phyloP scores from a whole-genome alignment of 2,888 invertebrate genomes.

The Herminia tarsipennalis region DNA sequence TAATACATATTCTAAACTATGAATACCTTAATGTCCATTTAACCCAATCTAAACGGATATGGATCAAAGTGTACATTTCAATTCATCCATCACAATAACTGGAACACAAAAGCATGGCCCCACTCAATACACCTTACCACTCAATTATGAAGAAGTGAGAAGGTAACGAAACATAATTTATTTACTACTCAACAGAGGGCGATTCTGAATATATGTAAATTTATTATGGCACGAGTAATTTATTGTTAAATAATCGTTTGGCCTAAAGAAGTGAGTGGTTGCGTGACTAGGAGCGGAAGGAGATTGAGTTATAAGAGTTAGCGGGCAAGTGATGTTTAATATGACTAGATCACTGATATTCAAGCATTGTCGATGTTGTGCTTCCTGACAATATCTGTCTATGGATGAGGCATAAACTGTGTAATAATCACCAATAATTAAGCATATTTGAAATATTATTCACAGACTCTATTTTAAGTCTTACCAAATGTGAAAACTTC shows the following conservation, averaged over 20 bases:
- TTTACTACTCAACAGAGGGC: conserved; percentile 72
- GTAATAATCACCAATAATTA: too few relatives aligned
- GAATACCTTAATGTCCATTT: too few relatives aligned
- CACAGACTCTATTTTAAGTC: too few relatives aligned
- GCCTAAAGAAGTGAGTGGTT: conserved; percentile 69
- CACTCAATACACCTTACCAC: conserved; percentile 48
- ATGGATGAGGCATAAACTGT: too few relatives aligned
- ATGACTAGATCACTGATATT: not conserved
- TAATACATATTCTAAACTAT: too few relatives aligned
- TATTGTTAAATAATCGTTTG: conserved; percentile 78
- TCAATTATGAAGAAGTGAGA: conserved; percentile 73
- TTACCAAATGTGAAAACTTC: too few relatives aligned
- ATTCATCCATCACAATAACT: not conserved
- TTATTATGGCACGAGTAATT: conserved; percentile 71
- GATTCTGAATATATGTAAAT: conserved; percentile 76
- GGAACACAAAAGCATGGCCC: not conserved
- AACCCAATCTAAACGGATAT: too few relatives aligned
- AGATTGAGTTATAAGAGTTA: conserved; percentile 19
- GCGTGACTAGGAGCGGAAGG: conserved; percentile 61
- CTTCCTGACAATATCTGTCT: too few relatives aligned
- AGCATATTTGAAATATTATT: too few relatives aligned
- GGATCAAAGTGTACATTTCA: conserved; percentile 17
- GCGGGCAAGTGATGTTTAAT: too few relatives aligned
- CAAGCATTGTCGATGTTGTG: not conserved
- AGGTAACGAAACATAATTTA: conserved; percentile 79